These are phyloP conservation scores for Oncopeltus fasciatus DNA, from an alignment of 1,140 invertebrate species.

Conservation along the genomic window DNA sequence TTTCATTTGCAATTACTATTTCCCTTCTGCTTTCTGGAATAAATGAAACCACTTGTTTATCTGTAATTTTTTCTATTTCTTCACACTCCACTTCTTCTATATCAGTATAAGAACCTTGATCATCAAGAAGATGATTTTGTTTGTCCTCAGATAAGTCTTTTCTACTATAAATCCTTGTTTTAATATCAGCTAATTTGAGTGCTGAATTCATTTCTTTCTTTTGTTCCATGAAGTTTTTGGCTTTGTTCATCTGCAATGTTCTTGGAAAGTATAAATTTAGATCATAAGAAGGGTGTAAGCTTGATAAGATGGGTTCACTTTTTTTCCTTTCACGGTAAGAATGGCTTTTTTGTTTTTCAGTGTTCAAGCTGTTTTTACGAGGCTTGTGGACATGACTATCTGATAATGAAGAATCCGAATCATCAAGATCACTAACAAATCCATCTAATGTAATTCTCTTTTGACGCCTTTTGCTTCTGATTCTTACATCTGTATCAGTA, in stretches of 20 bases:
- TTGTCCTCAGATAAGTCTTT: neutral
- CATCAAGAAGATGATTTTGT: too few species aligned
- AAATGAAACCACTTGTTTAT: conserved; percentile 1
- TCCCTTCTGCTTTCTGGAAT: conserved; percentile 33
- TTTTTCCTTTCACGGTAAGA: neutral
- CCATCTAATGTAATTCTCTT: conserved; percentile 5
- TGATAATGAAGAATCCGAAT: conserved; percentile 6
- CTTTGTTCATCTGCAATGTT: too few species aligned
- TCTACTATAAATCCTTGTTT: too few species aligned
- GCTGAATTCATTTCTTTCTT: too few species aligned
- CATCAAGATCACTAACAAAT: conserved; percentile 2
- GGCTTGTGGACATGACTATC: neutral
- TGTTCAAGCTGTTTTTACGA: neutral
- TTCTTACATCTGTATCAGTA: neutral
- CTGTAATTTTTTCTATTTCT: conserved; percentile 12
- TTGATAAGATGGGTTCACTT: neutral
- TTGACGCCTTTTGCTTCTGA: conserved; percentile 1
- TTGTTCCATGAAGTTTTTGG: too few species aligned
- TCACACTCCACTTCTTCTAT: conserved; percentile 14
- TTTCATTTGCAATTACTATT: conserved; percentile 33
- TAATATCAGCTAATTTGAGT: too few species aligned
- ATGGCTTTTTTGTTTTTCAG: neutral
- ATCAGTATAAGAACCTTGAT: conserved; percentile 14
- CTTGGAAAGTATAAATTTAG: too few species aligned
- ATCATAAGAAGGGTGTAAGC: too few species aligned